Conservation (phyloP, 1,140 invertebrate genomes). For the Drosophila neocordata region DNA sequence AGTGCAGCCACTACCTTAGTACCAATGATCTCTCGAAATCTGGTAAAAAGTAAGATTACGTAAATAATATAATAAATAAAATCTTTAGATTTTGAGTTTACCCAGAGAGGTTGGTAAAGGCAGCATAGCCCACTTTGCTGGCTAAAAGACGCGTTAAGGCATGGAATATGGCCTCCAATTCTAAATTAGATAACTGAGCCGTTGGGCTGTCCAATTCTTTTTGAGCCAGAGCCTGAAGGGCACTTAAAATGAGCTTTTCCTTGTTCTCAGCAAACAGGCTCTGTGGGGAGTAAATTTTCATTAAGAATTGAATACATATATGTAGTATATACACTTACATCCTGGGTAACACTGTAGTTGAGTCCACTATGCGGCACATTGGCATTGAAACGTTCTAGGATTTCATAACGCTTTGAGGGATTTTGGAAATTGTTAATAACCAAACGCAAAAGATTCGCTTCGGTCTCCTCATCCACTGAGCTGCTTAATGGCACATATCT, state of each 20-base stretch:
- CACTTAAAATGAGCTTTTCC: constrained; percentile 95
- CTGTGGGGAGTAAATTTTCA: constrained; percentile 82
- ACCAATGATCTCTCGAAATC: constrained; percentile 97
- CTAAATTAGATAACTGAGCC: constrained; percentile 85
- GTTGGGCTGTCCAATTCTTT: constrained; percentile 86
- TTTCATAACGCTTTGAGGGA: constrained; percentile 85
- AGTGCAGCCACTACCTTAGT: constrained; percentile 95
- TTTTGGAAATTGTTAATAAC: constrained; percentile 82
- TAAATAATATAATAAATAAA: neutral
- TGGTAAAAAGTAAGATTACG: constrained; percentile 69
- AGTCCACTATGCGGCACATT: constrained; percentile 99
- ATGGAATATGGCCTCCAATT: constrained; percentile 97
- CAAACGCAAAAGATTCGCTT: constrained; percentile 87
- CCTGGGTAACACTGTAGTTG: constrained; percentile 96
- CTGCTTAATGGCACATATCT: constrained; percentile 94
- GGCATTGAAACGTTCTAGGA: constrained; percentile 96
- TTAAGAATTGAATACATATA: neutral
- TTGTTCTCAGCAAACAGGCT: constrained; percentile 99
- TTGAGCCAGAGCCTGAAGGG: constrained; percentile 89
- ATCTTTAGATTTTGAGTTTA: constrained; percentile 76
- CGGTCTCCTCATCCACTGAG: constrained; percentile 97
- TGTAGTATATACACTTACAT: constrained; percentile 87
- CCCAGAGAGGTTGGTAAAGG: constrained; percentile 95
- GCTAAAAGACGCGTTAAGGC: constrained; percentile 95
- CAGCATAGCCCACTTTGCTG: constrained; percentile 98